A percentile compares a stretch with the other conserved stretches of the same genome.
phyloP scores from a whole-genome alignment of 2,888 invertebrate species.

The Pyralis farinalis region DNA sequence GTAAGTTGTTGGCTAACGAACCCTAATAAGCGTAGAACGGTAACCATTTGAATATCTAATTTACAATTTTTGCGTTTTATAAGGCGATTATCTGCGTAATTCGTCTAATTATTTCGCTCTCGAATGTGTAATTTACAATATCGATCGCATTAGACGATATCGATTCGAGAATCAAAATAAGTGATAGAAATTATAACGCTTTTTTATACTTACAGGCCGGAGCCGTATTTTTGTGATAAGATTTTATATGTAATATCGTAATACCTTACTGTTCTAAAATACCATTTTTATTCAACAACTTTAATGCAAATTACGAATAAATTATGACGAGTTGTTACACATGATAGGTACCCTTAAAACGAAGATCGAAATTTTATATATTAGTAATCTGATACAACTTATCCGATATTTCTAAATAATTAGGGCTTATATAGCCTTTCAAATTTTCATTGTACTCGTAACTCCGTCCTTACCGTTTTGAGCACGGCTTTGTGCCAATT shows the following conservation, averaged over 20 bases:
- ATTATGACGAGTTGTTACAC: too few species aligned
- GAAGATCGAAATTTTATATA: too few species aligned
- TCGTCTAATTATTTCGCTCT: conserved; percentile 66
- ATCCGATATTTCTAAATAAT: too few species aligned
- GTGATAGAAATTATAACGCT: conserved; percentile 58
- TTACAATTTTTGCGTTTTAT: conserved; percentile 52
- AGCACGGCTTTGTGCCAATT: conserved; percentile 48
- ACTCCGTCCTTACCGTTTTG: conserved; percentile 23
- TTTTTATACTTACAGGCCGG: conserved; percentile 26
- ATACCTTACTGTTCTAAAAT: too few species aligned
- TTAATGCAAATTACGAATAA: too few species aligned
- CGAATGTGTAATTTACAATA: conserved; percentile 60
- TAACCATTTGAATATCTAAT: conserved; percentile 69
- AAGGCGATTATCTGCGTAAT: conserved; percentile 65
- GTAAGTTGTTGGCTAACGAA: conserved; percentile 1
- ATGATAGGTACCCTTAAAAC: too few species aligned
- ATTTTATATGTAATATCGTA: too few species aligned
- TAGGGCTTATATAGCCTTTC: too few species aligned
- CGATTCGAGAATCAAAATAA: conserved; percentile 52
- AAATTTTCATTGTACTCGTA: too few species aligned
- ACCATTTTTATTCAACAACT: too few species aligned
- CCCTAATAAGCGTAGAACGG: conserved; percentile 24
- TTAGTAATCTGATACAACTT: too few species aligned
- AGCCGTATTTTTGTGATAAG: conserved; percentile 1
- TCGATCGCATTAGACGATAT: conserved; percentile 42